A percentile compares a stretch with the other conserved stretches of the same genome.
Evolutionary conservation across 1,140 invertebrate genomes (phyloP).

Genomic region (Nasonia vitripennis): DNA sequence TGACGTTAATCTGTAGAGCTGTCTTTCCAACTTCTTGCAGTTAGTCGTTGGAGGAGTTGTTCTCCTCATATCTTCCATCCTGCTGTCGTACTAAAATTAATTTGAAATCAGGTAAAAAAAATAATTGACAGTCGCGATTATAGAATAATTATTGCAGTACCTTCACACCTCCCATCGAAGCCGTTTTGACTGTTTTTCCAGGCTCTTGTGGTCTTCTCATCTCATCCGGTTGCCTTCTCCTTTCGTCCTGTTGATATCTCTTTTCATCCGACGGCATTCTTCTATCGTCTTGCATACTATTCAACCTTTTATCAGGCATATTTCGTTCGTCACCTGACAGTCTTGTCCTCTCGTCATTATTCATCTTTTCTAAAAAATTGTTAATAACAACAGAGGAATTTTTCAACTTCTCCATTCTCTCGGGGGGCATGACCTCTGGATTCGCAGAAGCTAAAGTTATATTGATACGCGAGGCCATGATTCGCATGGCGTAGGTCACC

Average conservation of each 20-base stretch:
- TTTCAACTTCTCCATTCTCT: conserved; percentile 41
- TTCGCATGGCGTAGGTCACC: conserved; percentile 67
- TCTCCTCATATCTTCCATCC: background rate
- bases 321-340: background rate
- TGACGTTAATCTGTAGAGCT: background rate
- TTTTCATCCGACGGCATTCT: background rate
- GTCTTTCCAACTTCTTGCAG: background rate
- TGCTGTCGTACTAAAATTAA: background rate
- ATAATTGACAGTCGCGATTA: too few relatives aligned
- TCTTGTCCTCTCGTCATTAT: background rate
- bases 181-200: background rate
- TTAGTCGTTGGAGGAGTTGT: background rate
- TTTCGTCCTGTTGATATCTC: background rate
- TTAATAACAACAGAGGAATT: conserved; percentile 35
- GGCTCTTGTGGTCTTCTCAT: background rate
- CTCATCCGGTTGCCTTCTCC: background rate
- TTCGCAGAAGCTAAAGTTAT: conserved; percentile 58
- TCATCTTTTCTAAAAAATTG: conserved; percentile 34
- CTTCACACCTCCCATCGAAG: background rate
- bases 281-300: background rate
- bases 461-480: conserved; percentile 70
- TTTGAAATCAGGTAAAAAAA: background rate
- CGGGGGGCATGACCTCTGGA: conserved; percentile 6
- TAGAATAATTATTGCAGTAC: background rate
- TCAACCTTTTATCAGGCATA: background rate